phyloP scores from a whole-genome alignment of 2,888 invertebrate genomes.

The Torymus auratus region DNA sequence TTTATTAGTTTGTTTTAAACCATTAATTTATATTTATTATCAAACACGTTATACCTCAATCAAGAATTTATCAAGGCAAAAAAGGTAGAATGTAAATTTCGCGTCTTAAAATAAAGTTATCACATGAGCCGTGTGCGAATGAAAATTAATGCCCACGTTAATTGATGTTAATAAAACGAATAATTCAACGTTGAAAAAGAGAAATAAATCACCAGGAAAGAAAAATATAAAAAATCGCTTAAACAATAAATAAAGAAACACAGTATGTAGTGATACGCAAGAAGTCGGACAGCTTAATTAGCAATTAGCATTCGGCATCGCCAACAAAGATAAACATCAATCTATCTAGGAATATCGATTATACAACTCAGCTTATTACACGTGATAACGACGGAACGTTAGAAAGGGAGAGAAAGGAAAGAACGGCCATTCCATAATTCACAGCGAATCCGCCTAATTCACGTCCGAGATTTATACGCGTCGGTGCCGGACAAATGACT shows the following conservation, averaged over 20 bases:
- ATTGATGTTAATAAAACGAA: neutral
- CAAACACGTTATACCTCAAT: too few relatives aligned
- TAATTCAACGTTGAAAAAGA: constrained; percentile 1
- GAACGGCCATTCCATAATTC: constrained; percentile 9
- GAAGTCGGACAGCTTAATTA: constrained; percentile 7
- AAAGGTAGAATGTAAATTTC: neutral
- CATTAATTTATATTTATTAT: too few relatives aligned
- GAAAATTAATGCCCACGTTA: neutral
- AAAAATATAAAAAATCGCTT: neutral
- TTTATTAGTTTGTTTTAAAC: too few relatives aligned
- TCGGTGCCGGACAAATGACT: neutral
- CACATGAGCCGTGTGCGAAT: neutral
- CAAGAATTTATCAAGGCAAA: neutral
- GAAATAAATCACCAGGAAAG: neutral
- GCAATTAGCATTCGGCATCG: neutral
- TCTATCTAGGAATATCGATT: constrained; percentile 37
- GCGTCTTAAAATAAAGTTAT: neutral
- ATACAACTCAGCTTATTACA: constrained; percentile 1
- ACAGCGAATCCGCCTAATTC: constrained; percentile 43
- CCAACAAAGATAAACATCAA: constrained; percentile 21
- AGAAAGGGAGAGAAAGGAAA: neutral
- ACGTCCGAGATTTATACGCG: constrained; percentile 46
- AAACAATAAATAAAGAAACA: too few relatives aligned
- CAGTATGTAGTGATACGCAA: too few relatives aligned
- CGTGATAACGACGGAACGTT: constrained; percentile 5